Conservation (phyloP, 2,113 vertebrate genomes). For the Polypterus bichir region DNA sequence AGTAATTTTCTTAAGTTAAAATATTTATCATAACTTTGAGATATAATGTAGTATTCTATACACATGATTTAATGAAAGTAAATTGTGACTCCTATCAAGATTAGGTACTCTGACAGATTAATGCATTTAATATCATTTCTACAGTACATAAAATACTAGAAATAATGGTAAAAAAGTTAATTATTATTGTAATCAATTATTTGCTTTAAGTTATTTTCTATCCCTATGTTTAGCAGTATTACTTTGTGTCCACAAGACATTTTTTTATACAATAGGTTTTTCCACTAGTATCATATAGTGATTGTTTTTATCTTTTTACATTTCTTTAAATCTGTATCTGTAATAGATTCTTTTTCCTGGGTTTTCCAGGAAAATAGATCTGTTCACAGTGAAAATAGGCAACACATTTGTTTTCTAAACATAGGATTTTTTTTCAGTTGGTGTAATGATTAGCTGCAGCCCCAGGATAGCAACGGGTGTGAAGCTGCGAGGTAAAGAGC, state of each 20-base stretch:
- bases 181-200: no score
- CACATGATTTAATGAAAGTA: no score
- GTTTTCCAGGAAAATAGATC: not conserved
- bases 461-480: constrained; percentile 5
- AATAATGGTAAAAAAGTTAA: no score
- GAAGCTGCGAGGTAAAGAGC: constrained; percentile 7
- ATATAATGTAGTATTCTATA: no score
- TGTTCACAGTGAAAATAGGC: not conserved
- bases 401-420: not conserved
- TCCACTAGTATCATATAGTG: not conserved
- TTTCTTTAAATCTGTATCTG: not conserved
- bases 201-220: no score
- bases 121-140: no score
- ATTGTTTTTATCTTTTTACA: not conserved
- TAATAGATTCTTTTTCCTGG: not conserved
- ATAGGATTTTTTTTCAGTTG: not conserved
- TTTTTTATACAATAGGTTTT: not conserved
- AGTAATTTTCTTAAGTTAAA: no score
- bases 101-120: no score
- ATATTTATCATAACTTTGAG: no score
- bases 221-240: constrained; percentile 6
- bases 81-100: no score
- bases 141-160: no score
- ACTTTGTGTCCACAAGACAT: not conserved
- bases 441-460: not conserved